Evolutionary conservation across 1,140 invertebrate species (phyloP), one percentile per base, ranked within the genome.

Genomic region (Drosophila nigrodunni): DNA sequence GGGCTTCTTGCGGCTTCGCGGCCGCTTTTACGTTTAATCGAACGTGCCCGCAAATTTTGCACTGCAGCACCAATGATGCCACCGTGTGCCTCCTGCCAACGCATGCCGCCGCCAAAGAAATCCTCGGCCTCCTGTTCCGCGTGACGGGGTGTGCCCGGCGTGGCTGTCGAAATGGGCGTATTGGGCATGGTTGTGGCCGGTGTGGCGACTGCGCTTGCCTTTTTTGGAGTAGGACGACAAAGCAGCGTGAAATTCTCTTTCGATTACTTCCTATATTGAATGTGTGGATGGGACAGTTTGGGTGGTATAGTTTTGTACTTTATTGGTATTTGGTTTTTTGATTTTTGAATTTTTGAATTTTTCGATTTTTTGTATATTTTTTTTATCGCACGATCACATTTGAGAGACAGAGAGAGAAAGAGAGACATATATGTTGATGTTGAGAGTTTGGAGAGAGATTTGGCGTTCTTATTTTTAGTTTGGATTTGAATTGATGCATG

Each of bases 171-270:
- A 15, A 77, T 77, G 30, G 88, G 78, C 6, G 81, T 81, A 18
- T 68, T 67, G 25, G 77, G 72, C 79, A 82, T 82, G 44, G 74
- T 67, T 37, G 82, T 82, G 44, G 74, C 69, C 41, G 82, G 74
- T 9, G 81, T 89, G 69, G 62, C 55, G 7, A 71, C 70, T 60
- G 73, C 73, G 64, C 82, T 91, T 75, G 85, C 82, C 90, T 92
- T 92, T 90, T 57, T 91, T 86, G 76, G 43, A 58, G 60, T 62
- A 64, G 46, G 88, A 92, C 72, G 88, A 92, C 76, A 92, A 86
- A 82, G 86, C 91, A 82, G 90, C 89, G 77, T 90, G 74, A 89
- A 92, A 92, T 92, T 92, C 90, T 77, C 82, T 77, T 86, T 92
- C 90, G 74, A 92, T 92, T 86, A 90, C 78, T 79, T 82, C 87